Base-by-base conservation (phyloP, 1,140 invertebrate genomes). In the Melanaphis sacchari region DNA sequence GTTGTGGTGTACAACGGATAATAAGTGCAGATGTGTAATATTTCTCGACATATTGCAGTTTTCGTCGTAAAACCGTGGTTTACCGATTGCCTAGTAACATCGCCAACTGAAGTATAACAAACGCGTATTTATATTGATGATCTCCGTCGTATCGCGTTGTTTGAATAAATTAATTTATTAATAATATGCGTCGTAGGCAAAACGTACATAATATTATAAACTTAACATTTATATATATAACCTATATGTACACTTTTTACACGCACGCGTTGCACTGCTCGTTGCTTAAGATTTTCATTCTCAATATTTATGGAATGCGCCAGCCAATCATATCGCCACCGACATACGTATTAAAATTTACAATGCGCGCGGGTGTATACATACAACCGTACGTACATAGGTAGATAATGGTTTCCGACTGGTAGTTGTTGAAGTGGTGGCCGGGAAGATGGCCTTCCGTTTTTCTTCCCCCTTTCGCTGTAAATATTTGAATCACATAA, bases 11-110 rank as follows among this genome's bases (percentile, higher is more conserved):
- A 24, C 18, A 22, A 9, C 11, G 43, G 7, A 9, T 43, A 43
- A 43, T 49, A 49, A 11, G 22, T 7, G 2, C 4, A 21, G 6
- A 43, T 15, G 26, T 18, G 26, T 36, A 31, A 22, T n/a, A 31
- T 36, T 88, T 46, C 18, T 46, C 46, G 8, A 36, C 1, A n/a
- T 89, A 38, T 38, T 15, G 46, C 46, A 22, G 36, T 89, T 89
- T 89, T 52, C 87, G 24, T 24, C 87, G 87, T 89, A 26, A 89
- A 89, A 89, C 87, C 31, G 43, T 1, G 82, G 41, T 85, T 85
- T 26, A 85, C 24, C 82, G 82, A 85, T 38, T 40, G n/a, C 82
- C 40, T 26, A 5, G 54, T 38, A 36, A 2, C 8, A 41, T 41
- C 84, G 84, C 41, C 31, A 5, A 15, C 84, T 31, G 26, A 41